Evolutionary conservation across 2,797 vertebrate genomes (phyloP).

Genomic region (Syngnathus rostellatus): DNA sequence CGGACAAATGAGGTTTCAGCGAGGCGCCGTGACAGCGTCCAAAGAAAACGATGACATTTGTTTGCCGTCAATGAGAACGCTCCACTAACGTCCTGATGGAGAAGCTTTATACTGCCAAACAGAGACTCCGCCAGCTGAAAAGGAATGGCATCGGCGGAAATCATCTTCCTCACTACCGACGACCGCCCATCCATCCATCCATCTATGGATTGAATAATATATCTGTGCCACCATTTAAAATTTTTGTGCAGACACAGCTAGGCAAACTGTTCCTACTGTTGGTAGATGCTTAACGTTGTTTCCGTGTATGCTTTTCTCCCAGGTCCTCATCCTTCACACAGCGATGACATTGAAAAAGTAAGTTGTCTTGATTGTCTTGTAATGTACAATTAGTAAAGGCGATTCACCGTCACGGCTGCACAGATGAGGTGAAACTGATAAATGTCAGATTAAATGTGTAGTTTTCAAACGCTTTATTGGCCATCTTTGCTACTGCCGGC

Average conservation of each 20-base stretch:
- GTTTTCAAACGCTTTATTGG: slow-evolving; percentile 14
- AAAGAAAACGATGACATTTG: slow-evolving; percentile 12
- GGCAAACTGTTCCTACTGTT: background rate
- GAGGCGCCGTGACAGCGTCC: background rate
- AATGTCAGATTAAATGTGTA: slow-evolving; percentile 3
- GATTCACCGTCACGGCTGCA: background rate
- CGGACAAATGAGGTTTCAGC: background rate
- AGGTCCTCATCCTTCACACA: slow-evolving; percentile 68
- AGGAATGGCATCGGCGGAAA: slow-evolving; percentile 38
- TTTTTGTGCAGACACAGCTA: background rate
- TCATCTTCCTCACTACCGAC: slow-evolving; percentile 35
- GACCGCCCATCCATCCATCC: background rate
- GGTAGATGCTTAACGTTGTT: slow-evolving; percentile 22
- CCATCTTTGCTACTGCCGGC: slow-evolving; percentile 39
- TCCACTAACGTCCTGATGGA: slow-evolving; percentile 50
- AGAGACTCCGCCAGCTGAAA: slow-evolving; percentile 51
- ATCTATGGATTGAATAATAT: background rate
- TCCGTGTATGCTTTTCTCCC: slow-evolving; percentile 40
- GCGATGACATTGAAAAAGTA: slow-evolving; percentile 73
- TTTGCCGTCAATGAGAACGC: slow-evolving; percentile 46
- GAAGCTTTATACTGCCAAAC: slow-evolving; percentile 64
- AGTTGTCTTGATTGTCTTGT: slow-evolving; percentile 40
- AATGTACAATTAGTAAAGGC: background rate
- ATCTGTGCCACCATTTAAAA: background rate
- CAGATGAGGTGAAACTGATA: background rate